Percentiles rank a stretch among this genome's conserved stretches.
These are phyloP conservation scores for Pogonomyrmex californicus DNA, from an alignment of 1,140 invertebrate genomes.

Conservation along the genomic window DNA sequence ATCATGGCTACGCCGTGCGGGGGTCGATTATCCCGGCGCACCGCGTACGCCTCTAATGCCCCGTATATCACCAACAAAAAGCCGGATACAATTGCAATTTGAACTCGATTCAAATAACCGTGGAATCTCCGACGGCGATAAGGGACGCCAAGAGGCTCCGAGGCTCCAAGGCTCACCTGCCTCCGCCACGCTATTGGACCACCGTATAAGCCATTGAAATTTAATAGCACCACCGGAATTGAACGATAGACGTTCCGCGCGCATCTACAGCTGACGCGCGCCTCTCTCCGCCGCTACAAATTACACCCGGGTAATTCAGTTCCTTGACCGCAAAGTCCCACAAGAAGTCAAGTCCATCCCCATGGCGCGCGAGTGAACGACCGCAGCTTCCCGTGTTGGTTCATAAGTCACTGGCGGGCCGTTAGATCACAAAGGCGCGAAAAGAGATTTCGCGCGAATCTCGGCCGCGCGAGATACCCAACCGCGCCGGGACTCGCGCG, in stretches of 20 bases:
- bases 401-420: constrained; percentile 56
- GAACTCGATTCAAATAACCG: constrained; percentile 49
- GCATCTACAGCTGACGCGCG: constrained; percentile 55
- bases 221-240: constrained; percentile 60
- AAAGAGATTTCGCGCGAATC: constrained; percentile 34
- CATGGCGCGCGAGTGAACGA: constrained; percentile 46
- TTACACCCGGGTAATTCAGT: constrained; percentile 62
- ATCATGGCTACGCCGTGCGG: neutral
- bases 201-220: constrained; percentile 53
- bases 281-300: constrained; percentile 50
- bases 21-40: constrained; percentile 1
- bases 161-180: neutral
- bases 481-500: neutral
- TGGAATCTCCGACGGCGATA: constrained; percentile 47
- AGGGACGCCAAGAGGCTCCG: neutral
- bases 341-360: constrained; percentile 57
- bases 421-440: constrained; percentile 46
- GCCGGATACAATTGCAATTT: constrained; percentile 61
- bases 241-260: constrained; percentile 55
- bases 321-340: constrained; percentile 61
- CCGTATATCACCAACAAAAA: constrained; percentile 54
- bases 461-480: constrained; percentile 14
- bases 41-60: neutral
- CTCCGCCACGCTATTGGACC: constrained; percentile 15
- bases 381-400: constrained; percentile 59